These are phyloP conservation scores for Phanerotoma sp. DNA, from an alignment of 2,888 invertebrate species.

Conservation along the genomic window DNA sequence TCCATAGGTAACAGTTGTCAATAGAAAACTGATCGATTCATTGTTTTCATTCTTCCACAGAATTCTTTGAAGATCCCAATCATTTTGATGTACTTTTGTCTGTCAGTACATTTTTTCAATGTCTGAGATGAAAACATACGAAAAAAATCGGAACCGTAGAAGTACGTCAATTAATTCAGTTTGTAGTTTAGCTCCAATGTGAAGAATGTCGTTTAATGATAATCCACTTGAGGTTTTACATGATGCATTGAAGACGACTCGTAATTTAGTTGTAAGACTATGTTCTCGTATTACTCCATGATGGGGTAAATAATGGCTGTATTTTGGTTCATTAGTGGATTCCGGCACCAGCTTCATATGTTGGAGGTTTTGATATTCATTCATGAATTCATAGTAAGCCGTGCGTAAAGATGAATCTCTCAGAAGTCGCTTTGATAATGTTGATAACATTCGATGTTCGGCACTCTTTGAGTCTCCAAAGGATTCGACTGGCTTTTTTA, in stretches of 20 bases:
- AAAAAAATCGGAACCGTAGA: background rate
- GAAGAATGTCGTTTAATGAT: background rate
- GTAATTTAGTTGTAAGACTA: background rate
- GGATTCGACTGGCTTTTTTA: background rate
- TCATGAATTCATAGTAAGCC: background rate
- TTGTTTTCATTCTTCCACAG: background rate
- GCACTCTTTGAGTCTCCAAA: background rate
- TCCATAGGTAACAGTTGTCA: slow-evolving; percentile 11
- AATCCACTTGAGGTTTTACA: background rate
- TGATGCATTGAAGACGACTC: background rate
- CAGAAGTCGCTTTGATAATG: background rate
- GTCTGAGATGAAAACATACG: background rate
- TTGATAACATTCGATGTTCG: background rate
- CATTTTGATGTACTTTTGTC: background rate
- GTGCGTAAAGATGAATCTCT: background rate
- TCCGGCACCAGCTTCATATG: background rate
- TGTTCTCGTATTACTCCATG: background rate
- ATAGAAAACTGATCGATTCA: background rate
- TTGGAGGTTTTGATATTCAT: background rate
- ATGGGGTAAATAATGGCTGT: background rate
- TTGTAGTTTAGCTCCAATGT: background rate
- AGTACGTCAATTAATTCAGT: background rate
- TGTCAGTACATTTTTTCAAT: slow-evolving; percentile 10
- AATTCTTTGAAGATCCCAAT: slow-evolving; percentile 4
- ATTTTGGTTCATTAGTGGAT: background rate